These are phyloP conservation scores for Diogma glabrata DNA, from an alignment of 2,888 invertebrate genomes.

Conservation along the genomic window DNA sequence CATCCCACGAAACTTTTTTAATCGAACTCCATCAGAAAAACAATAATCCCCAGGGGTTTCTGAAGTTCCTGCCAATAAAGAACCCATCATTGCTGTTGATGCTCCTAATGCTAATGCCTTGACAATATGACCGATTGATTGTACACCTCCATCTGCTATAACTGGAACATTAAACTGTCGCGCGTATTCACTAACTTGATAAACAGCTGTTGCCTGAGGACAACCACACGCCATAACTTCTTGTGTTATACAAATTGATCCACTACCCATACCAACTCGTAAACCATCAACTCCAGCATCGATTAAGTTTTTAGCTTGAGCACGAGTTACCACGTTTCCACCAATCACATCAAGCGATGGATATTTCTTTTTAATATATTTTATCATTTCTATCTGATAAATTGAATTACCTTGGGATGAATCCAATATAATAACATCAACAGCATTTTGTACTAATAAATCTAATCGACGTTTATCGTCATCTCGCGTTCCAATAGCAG, in stretches of 20 bases:
- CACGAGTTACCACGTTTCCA: conserved; percentile 93
- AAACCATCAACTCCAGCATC: conserved; percentile 95
- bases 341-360: conserved; percentile 86
- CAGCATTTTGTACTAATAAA: conserved; percentile 74
- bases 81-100: conserved; percentile 99
- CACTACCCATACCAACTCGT: conserved; percentile 97
- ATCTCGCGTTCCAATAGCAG: conserved; percentile 83
- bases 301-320: conserved; percentile 93
- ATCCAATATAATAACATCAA: conserved; percentile 92
- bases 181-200: conserved; percentile 88
- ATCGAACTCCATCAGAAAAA: conserved; percentile 92
- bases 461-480: conserved; percentile 72
- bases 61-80: conserved; percentile 91
- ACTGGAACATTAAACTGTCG: conserved; percentile 84
- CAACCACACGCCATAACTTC: conserved; percentile 99
- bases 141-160: conserved; percentile 97
- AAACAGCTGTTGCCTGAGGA: conserved; percentile 96
- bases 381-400: conserved; percentile 93
- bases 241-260: conserved; percentile 98
- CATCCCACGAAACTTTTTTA: conserved; percentile 99
- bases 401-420: conserved; percentile 96
- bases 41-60: conserved; percentile 99
- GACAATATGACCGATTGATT: conserved; percentile 91
- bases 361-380: conserved; percentile 75
- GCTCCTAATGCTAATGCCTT: conserved; percentile 90